Conservation (phyloP, 1,140 invertebrate species). For the Plectus sambesii region DNA sequence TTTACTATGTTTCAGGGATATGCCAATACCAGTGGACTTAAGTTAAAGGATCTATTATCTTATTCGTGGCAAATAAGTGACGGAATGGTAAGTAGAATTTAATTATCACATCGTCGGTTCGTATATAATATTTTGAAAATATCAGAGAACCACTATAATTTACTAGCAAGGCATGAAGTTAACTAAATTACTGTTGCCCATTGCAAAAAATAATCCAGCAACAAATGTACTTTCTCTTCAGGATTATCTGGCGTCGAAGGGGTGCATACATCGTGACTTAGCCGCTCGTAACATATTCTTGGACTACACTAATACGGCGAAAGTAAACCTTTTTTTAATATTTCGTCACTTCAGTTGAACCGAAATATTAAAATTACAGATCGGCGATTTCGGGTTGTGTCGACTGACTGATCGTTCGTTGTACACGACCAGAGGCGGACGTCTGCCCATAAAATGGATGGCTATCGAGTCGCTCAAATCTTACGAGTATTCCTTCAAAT, state of each 20-base stretch:
- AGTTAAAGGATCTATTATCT: slow-evolving; percentile 6
- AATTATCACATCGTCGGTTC: too few species aligned
- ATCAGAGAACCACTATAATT: too few species aligned
- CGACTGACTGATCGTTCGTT: slow-evolving; percentile 12
- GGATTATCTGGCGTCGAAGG: slow-evolving; percentile 11
- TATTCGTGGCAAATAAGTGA: slow-evolving; percentile 14
- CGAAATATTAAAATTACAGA: slow-evolving; percentile 8
- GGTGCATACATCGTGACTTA: slow-evolving; percentile 15
- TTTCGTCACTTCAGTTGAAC: too few species aligned
- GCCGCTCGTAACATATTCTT: slow-evolving; percentile 19
- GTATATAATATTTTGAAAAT: too few species aligned
- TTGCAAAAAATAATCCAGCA: too few species aligned
- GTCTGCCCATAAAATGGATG: slow-evolving; percentile 24
- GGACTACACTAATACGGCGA: slow-evolving; percentile 7
- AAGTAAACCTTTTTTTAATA: slow-evolving; percentile 13
- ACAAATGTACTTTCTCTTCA: too few species aligned
- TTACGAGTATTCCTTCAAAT: slow-evolving; percentile 12
- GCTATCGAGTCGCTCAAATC: slow-evolving; percentile 12
- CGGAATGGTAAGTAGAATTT: too few species aligned
- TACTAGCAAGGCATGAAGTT: too few species aligned
- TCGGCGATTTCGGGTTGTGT: slow-evolving; percentile 19
- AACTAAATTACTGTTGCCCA: too few species aligned
- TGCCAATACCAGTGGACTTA: slow-evolving; percentile 10
- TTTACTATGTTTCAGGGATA: too few species aligned
- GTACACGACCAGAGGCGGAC: slow-evolving; percentile 19